Conservation (phyloP, 2,113 vertebrate species). For the Salvelinus fontinalis region DNA sequence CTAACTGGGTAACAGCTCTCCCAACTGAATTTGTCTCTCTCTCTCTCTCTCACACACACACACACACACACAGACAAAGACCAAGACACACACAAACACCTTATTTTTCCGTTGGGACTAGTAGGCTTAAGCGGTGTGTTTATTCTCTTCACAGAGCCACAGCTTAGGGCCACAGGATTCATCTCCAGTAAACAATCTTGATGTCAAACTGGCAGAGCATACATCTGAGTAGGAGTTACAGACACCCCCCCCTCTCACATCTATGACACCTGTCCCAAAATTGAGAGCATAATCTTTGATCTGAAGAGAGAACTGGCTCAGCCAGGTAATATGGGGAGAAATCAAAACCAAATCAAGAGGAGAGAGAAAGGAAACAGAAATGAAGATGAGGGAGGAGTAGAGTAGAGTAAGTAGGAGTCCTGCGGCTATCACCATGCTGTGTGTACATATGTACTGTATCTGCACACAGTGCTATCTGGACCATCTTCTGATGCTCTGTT, state of each 20-base stretch:
- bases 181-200: too few species aligned
- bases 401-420: background rate
- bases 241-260: slow-evolving; percentile 4
- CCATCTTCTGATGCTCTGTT: slow-evolving; percentile 31
- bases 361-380: background rate
- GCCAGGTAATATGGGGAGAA: slow-evolving; percentile 13
- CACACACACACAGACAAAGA: too few species aligned
- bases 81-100: too few species aligned
- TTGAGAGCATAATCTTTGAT: slow-evolving; percentile 55
- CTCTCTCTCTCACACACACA: too few species aligned
- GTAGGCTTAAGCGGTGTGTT: too few species aligned
- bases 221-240: slow-evolving; percentile 21
- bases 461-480: slow-evolving; percentile 3
- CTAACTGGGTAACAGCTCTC: too few species aligned
- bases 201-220: background rate
- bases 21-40: too few species aligned
- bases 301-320: slow-evolving; percentile 24
- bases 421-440: background rate
- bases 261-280: slow-evolving; percentile 33
- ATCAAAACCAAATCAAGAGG: background rate
- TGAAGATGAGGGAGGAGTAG: background rate
- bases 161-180: too few species aligned
- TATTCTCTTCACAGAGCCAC: too few species aligned
- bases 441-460: background rate
- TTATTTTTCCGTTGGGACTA: slow-evolving; percentile 8